phyloP scores from a whole-genome alignment of 2,888 invertebrate genomes.

The Noctua janthina region DNA sequence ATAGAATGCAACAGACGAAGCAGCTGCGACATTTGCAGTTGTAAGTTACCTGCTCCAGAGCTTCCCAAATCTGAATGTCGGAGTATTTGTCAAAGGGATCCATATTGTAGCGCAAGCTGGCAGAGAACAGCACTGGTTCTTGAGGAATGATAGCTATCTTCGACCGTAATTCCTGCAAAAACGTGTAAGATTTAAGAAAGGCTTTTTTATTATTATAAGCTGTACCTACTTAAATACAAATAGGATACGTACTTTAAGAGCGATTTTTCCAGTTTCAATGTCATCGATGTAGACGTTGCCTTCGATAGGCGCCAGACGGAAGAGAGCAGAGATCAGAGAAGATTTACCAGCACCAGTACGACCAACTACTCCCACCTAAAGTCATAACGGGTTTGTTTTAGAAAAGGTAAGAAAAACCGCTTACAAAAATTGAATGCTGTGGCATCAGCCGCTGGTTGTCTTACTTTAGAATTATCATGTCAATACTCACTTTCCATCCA shows the following conservation, averaged over 20 bases:
- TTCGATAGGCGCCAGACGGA: slow-evolving; percentile 94
- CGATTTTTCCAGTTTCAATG: slow-evolving; percentile 92
- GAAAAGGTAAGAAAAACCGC: neutral
- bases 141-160: slow-evolving; percentile 92
- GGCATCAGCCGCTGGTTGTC: neutral
- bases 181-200: neutral
- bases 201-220: neutral
- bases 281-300: slow-evolving; percentile 95
- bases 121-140: slow-evolving; percentile 91
- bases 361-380: slow-evolving; percentile 95
- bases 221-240: neutral
- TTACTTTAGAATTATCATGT: neutral
- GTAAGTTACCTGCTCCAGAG: slow-evolving; percentile 89
- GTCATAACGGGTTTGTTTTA: neutral
- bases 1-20: neutral
- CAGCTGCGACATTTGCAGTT: neutral
- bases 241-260: slow-evolving; percentile 88
- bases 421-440: neutral
- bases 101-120: slow-evolving; percentile 91
- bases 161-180: slow-evolving; percentile 90
- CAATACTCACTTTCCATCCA: slow-evolving; percentile 72
- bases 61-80: slow-evolving; percentile 90
- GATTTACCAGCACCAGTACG: slow-evolving; percentile 97
- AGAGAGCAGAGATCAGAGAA: slow-evolving; percentile 95
- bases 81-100: slow-evolving; percentile 91